Percentiles rank a stretch among this genome's conserved stretches.
phyloP scores from a whole-genome alignment of 2,888 invertebrate genomes.

The Dorcus hopei region DNA sequence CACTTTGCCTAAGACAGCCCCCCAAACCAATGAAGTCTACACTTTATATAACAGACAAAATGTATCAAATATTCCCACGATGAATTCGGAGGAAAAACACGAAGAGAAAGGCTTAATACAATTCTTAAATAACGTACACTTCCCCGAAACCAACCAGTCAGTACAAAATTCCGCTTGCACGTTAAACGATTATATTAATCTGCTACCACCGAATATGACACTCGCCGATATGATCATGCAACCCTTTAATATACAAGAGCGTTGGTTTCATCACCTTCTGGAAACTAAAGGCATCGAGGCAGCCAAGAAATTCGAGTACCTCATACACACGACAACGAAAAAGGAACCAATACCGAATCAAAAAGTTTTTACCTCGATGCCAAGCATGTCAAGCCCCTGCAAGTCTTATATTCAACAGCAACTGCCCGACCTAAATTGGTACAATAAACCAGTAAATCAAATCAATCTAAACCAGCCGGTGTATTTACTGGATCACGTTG shows the following conservation, averaged over 20 bases:
- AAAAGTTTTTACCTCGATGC: constrained; percentile 6
- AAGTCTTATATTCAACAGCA: constrained; percentile 20
- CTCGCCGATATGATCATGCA: constrained; percentile 58
- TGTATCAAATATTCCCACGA: not conserved
- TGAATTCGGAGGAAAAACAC: constrained; percentile 15
- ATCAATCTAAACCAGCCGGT: constrained; percentile 44
- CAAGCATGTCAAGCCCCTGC: constrained; percentile 13
- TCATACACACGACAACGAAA: constrained; percentile 31
- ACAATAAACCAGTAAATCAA: constrained; percentile 42
- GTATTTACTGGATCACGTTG: constrained; percentile 37
- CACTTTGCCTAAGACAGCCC: not conserved
- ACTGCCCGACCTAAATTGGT: constrained; percentile 40
- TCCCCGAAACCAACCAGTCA: constrained; percentile 46
- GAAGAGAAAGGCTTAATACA: constrained; percentile 50
- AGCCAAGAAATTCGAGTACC: constrained; percentile 54
- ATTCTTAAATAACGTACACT: constrained; percentile 59
- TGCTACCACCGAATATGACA: constrained; percentile 57
- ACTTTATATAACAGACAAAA: not conserved
- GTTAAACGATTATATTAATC: constrained; percentile 26
- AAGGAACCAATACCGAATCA: constrained; percentile 21
- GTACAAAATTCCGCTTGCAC: constrained; percentile 18
- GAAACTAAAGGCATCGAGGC: constrained; percentile 56
- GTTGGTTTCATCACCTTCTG: constrained; percentile 56
- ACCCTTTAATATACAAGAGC: constrained; percentile 42
- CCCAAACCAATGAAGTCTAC: not conserved